Evolutionary conservation across 2,113 vertebrate genomes (phyloP), one percentile per base, ranked within the genome.

Genomic region (Aix galericulata): DNA sequence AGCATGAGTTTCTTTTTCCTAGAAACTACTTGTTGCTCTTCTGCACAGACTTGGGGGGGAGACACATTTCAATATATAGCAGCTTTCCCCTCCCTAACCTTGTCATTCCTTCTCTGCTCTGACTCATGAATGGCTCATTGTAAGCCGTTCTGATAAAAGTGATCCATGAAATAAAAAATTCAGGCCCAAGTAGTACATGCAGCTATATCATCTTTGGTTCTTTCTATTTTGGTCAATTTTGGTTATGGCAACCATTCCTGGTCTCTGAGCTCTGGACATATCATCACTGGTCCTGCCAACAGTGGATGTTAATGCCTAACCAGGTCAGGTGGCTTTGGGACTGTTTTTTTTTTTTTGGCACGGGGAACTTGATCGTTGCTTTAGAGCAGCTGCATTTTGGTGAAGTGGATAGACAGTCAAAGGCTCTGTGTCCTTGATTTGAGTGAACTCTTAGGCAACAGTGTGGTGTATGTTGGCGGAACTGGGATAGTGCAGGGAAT

Each of bases 371-470:
- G n/a, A 20, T 11, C 15, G 5, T 26, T 84, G 50, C 8, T 17
- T 80, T 81, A 46, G 25, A 75, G 14, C 20, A 80, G 16, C 64
- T 46, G 22, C 38, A n/a, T 94, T 94, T 85, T 85, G 26, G 6
- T 73, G 64, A 34, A 66, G 22, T 48, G 59, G 14, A 6, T 62
- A 26, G 31, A 20, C 38, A 66, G 29, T 66, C 18, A 69, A 67
- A 22, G 50, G 18, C 31, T 72, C n/a, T 82, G 17, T n/a, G 80
- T 34, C 32, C 17, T n/a, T 46, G 36, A 13, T 0, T 81, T 50
- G 31, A 44, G 27, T 63, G 34, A 67, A 52, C 1, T 0, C 0
- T 3, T 74, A 44, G 36, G 69, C 32, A 60, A 2, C 26, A 23
- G 14, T 22, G 27, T 40, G 83, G 5, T 63, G 8, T 56, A 2